phyloP scores from a whole-genome alignment of 1,140 invertebrate genomes.

The Lucilia cuprina region DNA sequence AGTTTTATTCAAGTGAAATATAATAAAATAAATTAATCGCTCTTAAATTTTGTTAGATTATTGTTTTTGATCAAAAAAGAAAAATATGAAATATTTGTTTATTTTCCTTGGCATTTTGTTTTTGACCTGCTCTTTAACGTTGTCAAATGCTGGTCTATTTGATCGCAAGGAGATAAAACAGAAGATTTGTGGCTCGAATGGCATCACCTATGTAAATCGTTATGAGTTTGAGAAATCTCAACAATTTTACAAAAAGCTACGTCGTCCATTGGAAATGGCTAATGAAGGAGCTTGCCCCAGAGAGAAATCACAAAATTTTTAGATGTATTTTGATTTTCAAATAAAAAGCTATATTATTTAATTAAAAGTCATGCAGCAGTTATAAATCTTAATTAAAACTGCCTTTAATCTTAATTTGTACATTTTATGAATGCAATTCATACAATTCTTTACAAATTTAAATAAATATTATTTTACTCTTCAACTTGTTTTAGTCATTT shows the following conservation, averaged over 20 bases:
- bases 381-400: too few species aligned
- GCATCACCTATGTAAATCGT: background rate
- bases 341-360: too few species aligned
- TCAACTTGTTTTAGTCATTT: background rate
- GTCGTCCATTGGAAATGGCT: background rate
- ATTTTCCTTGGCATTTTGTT: background rate
- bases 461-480: too few species aligned
- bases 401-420: too few species aligned
- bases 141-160: background rate
- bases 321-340: too few species aligned
- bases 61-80: background rate
- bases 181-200: conserved; percentile 26
- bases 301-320: too few species aligned
- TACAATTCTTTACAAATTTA: too few species aligned
- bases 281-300: background rate
- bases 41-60: too few species aligned
- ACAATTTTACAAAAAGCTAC: background rate
- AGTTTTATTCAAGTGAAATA: too few species aligned
- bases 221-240: conserved; percentile 25
- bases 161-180: background rate
- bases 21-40: too few species aligned
- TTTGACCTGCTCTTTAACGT: background rate
- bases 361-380: too few species aligned
- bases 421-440: too few species aligned
- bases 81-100: background rate